These are phyloP conservation scores for Tachystola acroxantha DNA, from an alignment of 2,888 invertebrate species.

Conservation along the genomic window DNA sequence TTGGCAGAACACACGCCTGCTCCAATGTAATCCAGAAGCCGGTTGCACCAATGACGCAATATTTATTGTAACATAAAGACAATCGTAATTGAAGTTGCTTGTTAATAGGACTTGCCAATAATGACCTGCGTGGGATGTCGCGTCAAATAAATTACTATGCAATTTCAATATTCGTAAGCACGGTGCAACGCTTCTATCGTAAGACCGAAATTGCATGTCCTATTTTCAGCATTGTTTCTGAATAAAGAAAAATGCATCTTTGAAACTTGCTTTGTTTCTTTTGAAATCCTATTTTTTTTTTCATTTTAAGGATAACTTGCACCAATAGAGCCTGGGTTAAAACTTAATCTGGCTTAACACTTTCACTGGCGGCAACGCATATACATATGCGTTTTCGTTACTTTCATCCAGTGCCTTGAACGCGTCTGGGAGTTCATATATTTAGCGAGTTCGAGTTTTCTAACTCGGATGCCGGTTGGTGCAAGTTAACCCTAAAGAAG, in stretches of 20 bases:
- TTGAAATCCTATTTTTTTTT: constrained; percentile 2
- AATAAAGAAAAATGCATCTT: constrained; percentile 60
- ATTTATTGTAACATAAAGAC: constrained; percentile 2
- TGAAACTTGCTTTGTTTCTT: constrained; percentile 21
- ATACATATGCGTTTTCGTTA: no score
- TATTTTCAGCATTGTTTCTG: constrained; percentile 50
- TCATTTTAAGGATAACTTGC: no score
- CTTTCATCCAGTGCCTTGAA: no score
- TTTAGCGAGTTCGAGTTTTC: no score
- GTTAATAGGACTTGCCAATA: constrained; percentile 11
- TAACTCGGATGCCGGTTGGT: no score
- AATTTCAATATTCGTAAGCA: constrained; percentile 1
- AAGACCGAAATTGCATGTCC: constrained; percentile 53
- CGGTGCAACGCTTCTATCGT: constrained; percentile 39
- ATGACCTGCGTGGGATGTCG: constrained; percentile 5
- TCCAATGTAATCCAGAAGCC: constrained; percentile 22
- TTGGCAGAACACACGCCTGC: constrained; percentile 21
- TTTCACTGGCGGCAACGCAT: no score
- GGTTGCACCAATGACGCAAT: constrained; percentile 27
- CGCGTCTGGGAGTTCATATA: no score
- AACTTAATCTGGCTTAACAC: no score
- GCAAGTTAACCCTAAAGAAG: no score
- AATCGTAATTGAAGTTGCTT: constrained; percentile 5
- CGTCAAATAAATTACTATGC: constrained; percentile 3
- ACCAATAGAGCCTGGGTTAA: no score